These are phyloP conservation scores for Phengaris alcon DNA, from an alignment of 2,888 invertebrate genomes.

Conservation along the genomic window DNA sequence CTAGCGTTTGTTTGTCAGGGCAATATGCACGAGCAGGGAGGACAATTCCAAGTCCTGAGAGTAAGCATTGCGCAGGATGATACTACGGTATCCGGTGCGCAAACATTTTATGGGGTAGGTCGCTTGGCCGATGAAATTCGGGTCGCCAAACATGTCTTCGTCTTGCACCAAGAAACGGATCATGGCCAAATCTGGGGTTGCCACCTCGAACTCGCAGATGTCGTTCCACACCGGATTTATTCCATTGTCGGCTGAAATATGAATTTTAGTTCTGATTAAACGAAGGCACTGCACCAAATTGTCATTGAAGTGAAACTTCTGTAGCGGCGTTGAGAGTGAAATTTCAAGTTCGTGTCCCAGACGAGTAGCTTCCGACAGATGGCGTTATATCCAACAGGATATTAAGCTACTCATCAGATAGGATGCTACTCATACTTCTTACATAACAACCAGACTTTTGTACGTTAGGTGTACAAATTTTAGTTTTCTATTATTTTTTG, in stretches of 20 bases:
- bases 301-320: too few relatives aligned
- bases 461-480: too few relatives aligned
- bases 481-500: too few relatives aligned
- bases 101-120: constrained; percentile 92
- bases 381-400: too few relatives aligned
- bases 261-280: neutral
- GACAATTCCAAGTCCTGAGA: constrained; percentile 96
- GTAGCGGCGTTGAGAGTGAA: too few relatives aligned
- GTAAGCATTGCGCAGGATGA: constrained; percentile 92
- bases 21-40: constrained; percentile 87
- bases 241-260: constrained; percentile 89
- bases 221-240: constrained; percentile 97
- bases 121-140: constrained; percentile 97
- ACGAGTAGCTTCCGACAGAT: too few relatives aligned
- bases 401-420: too few relatives aligned
- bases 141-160: constrained; percentile 98
- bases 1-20: constrained; percentile 41
- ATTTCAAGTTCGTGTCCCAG: too few relatives aligned
- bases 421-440: too few relatives aligned
- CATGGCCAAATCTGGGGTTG: constrained; percentile 90
- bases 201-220: constrained; percentile 88
- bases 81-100: constrained; percentile 92
- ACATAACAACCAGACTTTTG: too few relatives aligned
- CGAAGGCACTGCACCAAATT: too few relatives aligned
- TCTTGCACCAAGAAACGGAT: constrained; percentile 94